Conservation (phyloP, 2,113 vertebrate species). For the Myotis brandtii region DNA sequence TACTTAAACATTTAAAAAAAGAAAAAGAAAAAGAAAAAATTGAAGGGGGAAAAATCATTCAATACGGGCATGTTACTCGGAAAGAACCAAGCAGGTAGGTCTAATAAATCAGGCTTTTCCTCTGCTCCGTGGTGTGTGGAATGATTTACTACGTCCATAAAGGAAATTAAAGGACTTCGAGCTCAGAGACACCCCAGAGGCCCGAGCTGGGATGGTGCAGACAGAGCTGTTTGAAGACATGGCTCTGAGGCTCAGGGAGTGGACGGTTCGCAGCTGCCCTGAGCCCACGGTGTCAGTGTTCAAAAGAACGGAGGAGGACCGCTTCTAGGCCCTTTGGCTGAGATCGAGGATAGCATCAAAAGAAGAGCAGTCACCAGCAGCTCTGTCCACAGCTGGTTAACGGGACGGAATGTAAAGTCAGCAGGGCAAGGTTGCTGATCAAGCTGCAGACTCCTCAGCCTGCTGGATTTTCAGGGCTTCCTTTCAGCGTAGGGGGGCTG, state of each 20-base stretch:
- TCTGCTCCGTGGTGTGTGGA: not conserved
- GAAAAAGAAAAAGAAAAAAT: not conserved
- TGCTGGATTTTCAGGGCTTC: slow-evolving; percentile 64
- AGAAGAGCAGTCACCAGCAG: slow-evolving; percentile 56
- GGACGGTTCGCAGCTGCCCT: slow-evolving; percentile 29
- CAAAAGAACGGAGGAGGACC: slow-evolving; percentile 52
- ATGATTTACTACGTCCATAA: slow-evolving; percentile 59
- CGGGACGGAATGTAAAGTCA: slow-evolving; percentile 69
- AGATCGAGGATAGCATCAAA: not conserved
- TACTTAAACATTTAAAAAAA: not conserved
- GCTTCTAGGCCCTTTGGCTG: not conserved
- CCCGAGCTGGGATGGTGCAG: not conserved
- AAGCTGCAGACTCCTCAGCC: slow-evolving; percentile 72
- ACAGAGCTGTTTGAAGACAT: slow-evolving; percentile 46
- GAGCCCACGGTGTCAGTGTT: slow-evolving; percentile 46
- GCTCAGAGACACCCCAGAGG: slow-evolving; percentile 4
- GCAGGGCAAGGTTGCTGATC: slow-evolving; percentile 61
- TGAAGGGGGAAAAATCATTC: slow-evolving; percentile 13
- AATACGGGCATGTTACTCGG: not conserved
- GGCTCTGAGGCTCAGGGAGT: not conserved
- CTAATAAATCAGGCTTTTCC: slow-evolving; percentile 54
- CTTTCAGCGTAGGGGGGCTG: slow-evolving; percentile 70
- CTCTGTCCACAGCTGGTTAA: slow-evolving; percentile 69
- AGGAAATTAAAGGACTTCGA: slow-evolving; percentile 53
- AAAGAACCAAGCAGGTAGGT: slow-evolving; percentile 59